Evolutionary conservation across 2,888 invertebrate species (phyloP).

Genomic region (Archips crataeganus): DNA sequence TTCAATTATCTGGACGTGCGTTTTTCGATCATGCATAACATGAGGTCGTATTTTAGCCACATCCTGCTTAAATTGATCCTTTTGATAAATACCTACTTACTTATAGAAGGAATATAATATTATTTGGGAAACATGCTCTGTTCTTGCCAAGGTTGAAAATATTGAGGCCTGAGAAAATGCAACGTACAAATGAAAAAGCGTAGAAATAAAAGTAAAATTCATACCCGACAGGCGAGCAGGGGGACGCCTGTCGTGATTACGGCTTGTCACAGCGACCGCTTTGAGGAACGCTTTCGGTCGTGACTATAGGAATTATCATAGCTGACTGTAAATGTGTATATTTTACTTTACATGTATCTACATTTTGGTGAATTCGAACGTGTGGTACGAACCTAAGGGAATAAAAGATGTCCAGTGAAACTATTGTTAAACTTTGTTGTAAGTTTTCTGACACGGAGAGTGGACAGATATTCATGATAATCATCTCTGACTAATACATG

Average conservation of each 20-base stretch:
- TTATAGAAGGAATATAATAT: too few species aligned
- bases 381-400: too few species aligned
- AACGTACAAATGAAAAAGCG: not conserved
- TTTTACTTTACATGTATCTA: not conserved
- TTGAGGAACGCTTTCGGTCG: slow-evolving; percentile 4
- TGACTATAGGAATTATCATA: slow-evolving; percentile 1
- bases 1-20: too few species aligned
- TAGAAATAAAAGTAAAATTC: not conserved
- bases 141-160: not conserved
- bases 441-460: too few species aligned
- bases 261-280: not conserved
- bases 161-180: not conserved
- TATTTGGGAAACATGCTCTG: not conserved
- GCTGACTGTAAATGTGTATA: not conserved
- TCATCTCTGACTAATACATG: too few species aligned
- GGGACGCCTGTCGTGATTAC: slow-evolving; percentile 19
- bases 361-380: not conserved
- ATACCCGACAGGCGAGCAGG: slow-evolving; percentile 3
- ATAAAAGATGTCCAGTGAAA: too few species aligned
- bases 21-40: too few species aligned
- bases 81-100: too few species aligned
- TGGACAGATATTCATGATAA: too few species aligned
- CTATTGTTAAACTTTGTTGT: too few species aligned
- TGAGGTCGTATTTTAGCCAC: too few species aligned
- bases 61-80: too few species aligned